Percentiles rank a stretch among this genome's conserved stretches.
phyloP scores from a whole-genome alignment of 37 sponge, comb jelly and placozoan genomes.

The Amphimedon queenslandica region DNA sequence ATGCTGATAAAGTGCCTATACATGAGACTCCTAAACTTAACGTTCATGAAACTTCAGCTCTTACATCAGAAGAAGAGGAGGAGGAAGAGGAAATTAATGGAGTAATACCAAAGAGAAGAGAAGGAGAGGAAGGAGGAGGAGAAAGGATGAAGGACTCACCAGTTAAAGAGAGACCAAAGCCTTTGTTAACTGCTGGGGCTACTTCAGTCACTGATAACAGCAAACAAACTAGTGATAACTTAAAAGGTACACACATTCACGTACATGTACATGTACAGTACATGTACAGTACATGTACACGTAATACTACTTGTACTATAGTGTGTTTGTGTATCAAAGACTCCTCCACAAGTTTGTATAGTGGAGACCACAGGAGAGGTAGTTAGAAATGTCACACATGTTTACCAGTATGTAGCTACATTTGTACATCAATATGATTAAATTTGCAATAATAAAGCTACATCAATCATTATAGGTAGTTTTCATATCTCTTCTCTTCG shows the following conservation, averaged over 20 bases:
- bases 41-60: too few relatives aligned
- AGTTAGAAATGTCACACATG: too few relatives aligned
- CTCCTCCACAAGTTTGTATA: not conserved
- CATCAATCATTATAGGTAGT: too few relatives aligned
- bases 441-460: too few relatives aligned
- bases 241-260: not conserved
- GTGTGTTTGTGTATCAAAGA: not conserved
- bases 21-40: too few relatives aligned
- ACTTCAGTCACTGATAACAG: not conserved
- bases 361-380: too few relatives aligned
- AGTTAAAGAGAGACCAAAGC: not conserved
- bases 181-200: not conserved
- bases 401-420: too few relatives aligned
- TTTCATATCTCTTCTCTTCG: too few relatives aligned
- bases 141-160: not conserved
- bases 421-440: too few relatives aligned
- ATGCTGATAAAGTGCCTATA: too few relatives aligned
- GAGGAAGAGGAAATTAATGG: not conserved
- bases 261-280: slow-evolving; percentile 1
- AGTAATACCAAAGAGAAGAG: not conserved
- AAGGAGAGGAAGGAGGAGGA: slow-evolving; percentile 1
- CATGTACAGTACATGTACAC: not conserved
- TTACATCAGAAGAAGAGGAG: slow-evolving; percentile 14
- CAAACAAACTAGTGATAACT: not conserved
- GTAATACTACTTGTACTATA: not conserved